phyloP scores from a whole-genome alignment of 1,140 invertebrate species.

The Propsilocerus akamusi region DNA sequence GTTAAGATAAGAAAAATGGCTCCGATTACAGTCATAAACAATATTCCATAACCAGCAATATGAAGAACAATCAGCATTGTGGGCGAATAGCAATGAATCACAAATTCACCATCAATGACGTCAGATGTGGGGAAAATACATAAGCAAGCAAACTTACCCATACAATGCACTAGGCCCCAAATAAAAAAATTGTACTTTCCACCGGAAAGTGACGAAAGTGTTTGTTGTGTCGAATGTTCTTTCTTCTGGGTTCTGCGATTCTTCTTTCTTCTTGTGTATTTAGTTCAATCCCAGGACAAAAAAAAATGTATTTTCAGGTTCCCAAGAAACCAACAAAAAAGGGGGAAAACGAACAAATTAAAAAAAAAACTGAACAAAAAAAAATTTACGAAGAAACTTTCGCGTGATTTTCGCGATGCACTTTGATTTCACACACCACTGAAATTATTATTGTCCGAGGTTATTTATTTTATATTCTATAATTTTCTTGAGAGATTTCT shows the following conservation, averaged over 20 bases:
- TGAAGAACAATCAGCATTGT: constrained; percentile 4
- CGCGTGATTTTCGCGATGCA: too few species aligned
- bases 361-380: neutral
- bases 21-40: neutral
- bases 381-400: too few species aligned
- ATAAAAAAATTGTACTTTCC: constrained; percentile 22
- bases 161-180: constrained; percentile 34
- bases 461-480: too few species aligned
- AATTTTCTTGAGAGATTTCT: too few species aligned
- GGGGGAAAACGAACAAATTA: too few species aligned
- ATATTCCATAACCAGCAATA: neutral
- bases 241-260: neutral
- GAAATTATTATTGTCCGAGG: too few species aligned
- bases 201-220: neutral
- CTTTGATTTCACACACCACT: too few species aligned
- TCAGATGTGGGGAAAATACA: neutral
- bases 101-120: too few species aligned
- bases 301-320: neutral
- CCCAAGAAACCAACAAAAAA: neutral
- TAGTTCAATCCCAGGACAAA: neutral
- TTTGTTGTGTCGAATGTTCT: neutral
- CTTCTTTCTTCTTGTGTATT: neutral
- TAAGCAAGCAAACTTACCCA: constrained; percentile 24
- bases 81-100: too few species aligned
- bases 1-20: neutral